These are phyloP conservation scores for Papilio helenus DNA, from an alignment of 1,140 invertebrate species.

Conservation along the genomic window DNA sequence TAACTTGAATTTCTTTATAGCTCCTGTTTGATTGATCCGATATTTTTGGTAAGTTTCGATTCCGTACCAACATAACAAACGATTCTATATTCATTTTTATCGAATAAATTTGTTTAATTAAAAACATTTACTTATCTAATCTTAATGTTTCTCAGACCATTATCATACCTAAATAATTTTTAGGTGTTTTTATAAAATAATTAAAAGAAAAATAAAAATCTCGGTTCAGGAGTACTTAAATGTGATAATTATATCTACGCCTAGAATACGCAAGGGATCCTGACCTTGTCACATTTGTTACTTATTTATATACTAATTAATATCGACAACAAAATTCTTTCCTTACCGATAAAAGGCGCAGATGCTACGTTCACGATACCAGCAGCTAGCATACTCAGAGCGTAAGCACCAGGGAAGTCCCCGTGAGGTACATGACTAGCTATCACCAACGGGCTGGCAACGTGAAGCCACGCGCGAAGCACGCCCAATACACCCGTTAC, in stretches of 20 bases:
- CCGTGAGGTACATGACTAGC: slow-evolving; percentile 64
- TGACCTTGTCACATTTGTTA: too few species aligned
- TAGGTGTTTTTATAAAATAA: neutral
- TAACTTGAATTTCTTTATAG: slow-evolving; percentile 6
- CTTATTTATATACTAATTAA: too few species aligned
- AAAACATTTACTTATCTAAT: neutral
- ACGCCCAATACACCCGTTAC: slow-evolving; percentile 59
- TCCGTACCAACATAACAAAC: neutral
- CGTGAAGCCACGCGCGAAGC: slow-evolving; percentile 66
- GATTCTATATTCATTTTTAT: neutral
- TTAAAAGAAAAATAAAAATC: too few species aligned
- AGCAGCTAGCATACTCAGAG: slow-evolving; percentile 62
- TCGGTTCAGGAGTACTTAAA: too few species aligned
- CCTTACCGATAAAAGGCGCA: slow-evolving; percentile 70
- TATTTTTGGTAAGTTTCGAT: slow-evolving; percentile 1
- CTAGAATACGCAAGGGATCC: too few species aligned
- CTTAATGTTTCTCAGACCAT: neutral
- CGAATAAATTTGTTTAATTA: neutral
- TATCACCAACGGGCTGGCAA: slow-evolving; percentile 70
- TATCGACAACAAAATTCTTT: neutral
- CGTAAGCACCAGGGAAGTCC: slow-evolving; percentile 74
- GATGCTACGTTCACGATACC: slow-evolving; percentile 64
- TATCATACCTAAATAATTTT: neutral
- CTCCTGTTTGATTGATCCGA: neutral
- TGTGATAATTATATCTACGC: too few species aligned